These are phyloP conservation scores for Pogonophryne albipinna DNA, from an alignment of 2,797 vertebrate genomes.

Conservation along the genomic window DNA sequence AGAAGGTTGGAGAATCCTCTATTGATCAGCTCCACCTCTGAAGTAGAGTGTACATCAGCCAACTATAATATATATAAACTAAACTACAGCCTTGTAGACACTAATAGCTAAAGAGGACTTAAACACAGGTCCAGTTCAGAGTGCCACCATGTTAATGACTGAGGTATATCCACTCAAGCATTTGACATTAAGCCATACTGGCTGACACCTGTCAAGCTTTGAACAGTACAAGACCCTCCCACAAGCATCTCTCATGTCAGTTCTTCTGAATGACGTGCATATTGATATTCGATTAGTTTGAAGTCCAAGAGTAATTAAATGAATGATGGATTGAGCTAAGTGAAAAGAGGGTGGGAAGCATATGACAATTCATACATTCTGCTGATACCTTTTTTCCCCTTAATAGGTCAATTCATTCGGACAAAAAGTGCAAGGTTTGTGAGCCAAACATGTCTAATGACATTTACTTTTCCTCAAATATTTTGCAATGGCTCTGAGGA, in stretches of 20 bases:
- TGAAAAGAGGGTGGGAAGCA: background rate
- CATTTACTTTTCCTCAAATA: background rate
- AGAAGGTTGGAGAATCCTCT: constrained; percentile 9
- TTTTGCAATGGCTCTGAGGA: background rate
- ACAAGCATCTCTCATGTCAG: background rate
- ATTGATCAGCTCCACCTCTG: constrained; percentile 30
- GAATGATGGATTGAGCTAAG: background rate
- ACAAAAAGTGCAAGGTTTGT: background rate
- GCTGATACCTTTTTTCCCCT: background rate
- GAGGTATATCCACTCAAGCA: constrained; percentile 25
- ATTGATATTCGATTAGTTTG: background rate
- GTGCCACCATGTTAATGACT: constrained; percentile 21
- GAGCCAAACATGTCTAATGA: background rate
- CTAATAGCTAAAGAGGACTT: constrained; percentile 7
- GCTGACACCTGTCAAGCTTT: constrained; percentile 34
- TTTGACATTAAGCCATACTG: background rate
- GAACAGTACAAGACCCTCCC: constrained; percentile 14
- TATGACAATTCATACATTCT: background rate
- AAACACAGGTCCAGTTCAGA: constrained; percentile 21
- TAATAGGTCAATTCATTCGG: background rate
- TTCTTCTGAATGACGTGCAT: constrained; percentile 11
- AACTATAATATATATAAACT: constrained; percentile 25
- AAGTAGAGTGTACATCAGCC: constrained; percentile 28
- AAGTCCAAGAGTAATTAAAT: background rate
- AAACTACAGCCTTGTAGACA: constrained; percentile 30